Conservation (phyloP, 2,888 invertebrate species). For the Acleris sparsana region DNA sequence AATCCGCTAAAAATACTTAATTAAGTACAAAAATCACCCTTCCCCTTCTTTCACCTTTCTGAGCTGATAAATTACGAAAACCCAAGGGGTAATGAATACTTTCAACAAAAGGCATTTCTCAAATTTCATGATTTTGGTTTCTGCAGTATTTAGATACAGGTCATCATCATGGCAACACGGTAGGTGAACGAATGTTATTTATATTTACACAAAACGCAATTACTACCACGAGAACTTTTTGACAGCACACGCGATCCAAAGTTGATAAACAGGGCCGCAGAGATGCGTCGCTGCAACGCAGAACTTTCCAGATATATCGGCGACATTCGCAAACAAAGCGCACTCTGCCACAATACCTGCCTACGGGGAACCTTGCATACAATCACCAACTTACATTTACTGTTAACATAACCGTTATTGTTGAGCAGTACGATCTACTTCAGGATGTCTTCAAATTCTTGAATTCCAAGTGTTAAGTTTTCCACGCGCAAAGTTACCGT, state of each 20-base stretch:
- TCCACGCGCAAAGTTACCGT: constrained; percentile 49
- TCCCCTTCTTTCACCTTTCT: no score
- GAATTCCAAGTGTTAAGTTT: constrained; percentile 46
- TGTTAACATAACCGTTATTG: constrained; percentile 33
- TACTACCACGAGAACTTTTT: constrained; percentile 29
- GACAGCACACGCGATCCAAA: constrained; percentile 40
- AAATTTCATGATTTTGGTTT: no score
- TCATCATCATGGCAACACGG: not conserved
- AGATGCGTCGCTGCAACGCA: constrained; percentile 65
- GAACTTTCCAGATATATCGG: constrained; percentile 79
- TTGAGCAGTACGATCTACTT: constrained; percentile 51
- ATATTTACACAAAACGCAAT: not conserved
- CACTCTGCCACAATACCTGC: constrained; percentile 71
- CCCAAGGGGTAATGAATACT: no score
- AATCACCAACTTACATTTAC: constrained; percentile 52
- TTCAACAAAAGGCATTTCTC: no score
- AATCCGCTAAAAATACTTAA: no score
- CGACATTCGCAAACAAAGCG: constrained; percentile 76
- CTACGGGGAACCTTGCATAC: constrained; percentile 53
- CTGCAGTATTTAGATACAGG: no score
- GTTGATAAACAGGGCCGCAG: constrained; percentile 50
- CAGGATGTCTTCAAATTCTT: constrained; percentile 45
- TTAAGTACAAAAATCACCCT: no score
- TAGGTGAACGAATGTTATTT: not conserved
- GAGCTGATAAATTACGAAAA: no score